Evolutionary conservation across 2,888 invertebrate genomes (phyloP), one percentile per base, ranked within the genome.

Genomic region (Aphodius sticticus): DNA sequence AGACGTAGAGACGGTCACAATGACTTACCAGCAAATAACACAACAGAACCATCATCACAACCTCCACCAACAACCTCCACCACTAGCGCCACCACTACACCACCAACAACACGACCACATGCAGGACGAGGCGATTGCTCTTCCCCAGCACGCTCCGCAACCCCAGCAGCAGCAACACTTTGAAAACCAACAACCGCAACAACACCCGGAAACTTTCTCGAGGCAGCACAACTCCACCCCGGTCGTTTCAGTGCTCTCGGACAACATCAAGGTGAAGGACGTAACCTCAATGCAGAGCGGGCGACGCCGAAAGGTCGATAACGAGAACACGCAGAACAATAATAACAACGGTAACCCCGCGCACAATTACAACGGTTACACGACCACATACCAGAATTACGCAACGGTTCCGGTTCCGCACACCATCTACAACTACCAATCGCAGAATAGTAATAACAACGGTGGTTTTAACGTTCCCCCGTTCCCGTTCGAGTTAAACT

Each of bases 261-360:
- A 89, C 77, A 86, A 88, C 70, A 88, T 87, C 69, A 88, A 88
- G 82, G 89, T 89, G 82, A 89, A 87, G 80, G 89, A 89, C 82
- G 84, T 85, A 76, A 86, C 85, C 69, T 87, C 89, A 74, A 87
- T 89, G 88, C 88, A 89, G 80, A 86, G 89, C 77, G 89, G 89
- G 16, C 85, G 89, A 7, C 84, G 87, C 37, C 84, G 85, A 69
- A 86, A 86, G 80, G 77, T 80, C 15, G 76, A 38, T 7, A 80
- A 76, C 35, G 72, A 72, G 16, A 36, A 2, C 14, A 6, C 16
- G 9, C 16, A 16, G 6, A 77, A 72, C 38, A 79, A 79, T 35
- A 79, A 77, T 38, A 76, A 78, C 15, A 76, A 16, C 26, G 70
- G 70, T 16, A 26, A 26, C 35, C 35, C 16, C 0, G 79, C 78